phyloP scores from a whole-genome alignment of 2,888 invertebrate genomes.

The Parapristionchus giblindavisi region DNA sequence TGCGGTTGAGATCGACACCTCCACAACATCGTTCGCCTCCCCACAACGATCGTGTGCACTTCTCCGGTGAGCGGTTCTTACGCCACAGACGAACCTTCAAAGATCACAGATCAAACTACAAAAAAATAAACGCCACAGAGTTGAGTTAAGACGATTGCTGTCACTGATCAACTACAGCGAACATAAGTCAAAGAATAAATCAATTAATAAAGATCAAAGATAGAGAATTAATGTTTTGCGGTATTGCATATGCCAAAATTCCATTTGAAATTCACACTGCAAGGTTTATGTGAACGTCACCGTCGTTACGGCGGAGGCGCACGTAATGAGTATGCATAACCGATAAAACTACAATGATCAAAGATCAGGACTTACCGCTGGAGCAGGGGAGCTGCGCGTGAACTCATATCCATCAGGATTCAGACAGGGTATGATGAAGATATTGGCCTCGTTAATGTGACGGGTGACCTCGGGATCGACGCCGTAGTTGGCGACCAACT shows the following conservation, averaged over 20 bases:
- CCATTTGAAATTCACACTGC: too few relatives aligned
- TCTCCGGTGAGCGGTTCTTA: slow-evolving; percentile 67
- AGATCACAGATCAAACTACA: background rate
- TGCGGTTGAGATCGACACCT: slow-evolving; percentile 69
- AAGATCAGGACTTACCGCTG: slow-evolving; percentile 50
- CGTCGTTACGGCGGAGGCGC: too few relatives aligned
- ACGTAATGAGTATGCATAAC: too few relatives aligned
- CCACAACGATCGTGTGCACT: slow-evolving; percentile 59
- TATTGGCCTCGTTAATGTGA: slow-evolving; percentile 51
- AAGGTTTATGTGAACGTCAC: too few relatives aligned
- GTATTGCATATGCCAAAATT: too few relatives aligned
- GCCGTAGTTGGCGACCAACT: slow-evolving; percentile 65
- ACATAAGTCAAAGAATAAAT: too few relatives aligned
- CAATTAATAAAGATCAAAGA: too few relatives aligned
- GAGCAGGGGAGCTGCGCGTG: slow-evolving; percentile 60
- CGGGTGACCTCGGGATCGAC: slow-evolving; percentile 60
- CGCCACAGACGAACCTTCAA: slow-evolving; percentile 66
- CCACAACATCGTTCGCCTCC: slow-evolving; percentile 66
- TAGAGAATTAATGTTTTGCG: too few relatives aligned
- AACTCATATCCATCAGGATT: slow-evolving; percentile 69
- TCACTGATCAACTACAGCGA: too few relatives aligned
- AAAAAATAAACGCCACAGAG: background rate
- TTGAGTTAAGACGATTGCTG: too few relatives aligned
- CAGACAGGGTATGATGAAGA: slow-evolving; percentile 66
- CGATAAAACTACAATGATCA: slow-evolving; percentile 1